Evolutionary conservation across 92 coral and sea anemone genomes (phyloP), one percentile per base, ranked within the genome.

Genomic region (Epizoanthus ramosus): DNA sequence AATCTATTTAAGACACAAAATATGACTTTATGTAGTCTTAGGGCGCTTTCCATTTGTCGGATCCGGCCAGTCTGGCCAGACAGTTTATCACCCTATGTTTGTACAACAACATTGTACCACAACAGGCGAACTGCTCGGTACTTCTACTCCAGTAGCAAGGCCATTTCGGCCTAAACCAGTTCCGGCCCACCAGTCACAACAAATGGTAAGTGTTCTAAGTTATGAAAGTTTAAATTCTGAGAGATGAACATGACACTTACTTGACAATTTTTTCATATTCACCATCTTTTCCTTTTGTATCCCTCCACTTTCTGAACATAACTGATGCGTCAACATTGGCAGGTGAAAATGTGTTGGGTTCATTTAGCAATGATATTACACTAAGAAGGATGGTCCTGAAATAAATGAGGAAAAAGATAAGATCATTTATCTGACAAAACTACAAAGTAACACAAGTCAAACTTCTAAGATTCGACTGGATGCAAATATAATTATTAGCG

Each of bases 261-360:
- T 86, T 93, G 19, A 96, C 93, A 73, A 96, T 90, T 85, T 90
- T 96, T 71, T 92, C 98, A 88, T 96, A 96, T 63, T 96, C 98
- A 4, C 88, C 91, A 84, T 96, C 99, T 75, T 94, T 96, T 86
- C 99, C 99, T 80, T 96, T 96, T 0, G 97, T 87, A 68, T 96
- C 98, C 60, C 99, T 86, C 98, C 98, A 96, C 80, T 96, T 96
- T 63, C 99, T 84, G 83, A 94, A 96, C 99, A 96, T 96, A 39
- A 96, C 99, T 53, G 99, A 96, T n/a, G 99, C 99, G 80, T 96
- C 99, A 37, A 96, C 99, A 92, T 96, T 96, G 14, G 99, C 99
- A 21, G 99, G 99, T 7, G 99, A 96, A 87, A 93, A 96, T 21
- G 99, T 96, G 80, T 96, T 96, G 17, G 99, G 99, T 67, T 96